phyloP scores from a whole-genome alignment of 2,113 vertebrate species.

The Chrysemys picta region DNA sequence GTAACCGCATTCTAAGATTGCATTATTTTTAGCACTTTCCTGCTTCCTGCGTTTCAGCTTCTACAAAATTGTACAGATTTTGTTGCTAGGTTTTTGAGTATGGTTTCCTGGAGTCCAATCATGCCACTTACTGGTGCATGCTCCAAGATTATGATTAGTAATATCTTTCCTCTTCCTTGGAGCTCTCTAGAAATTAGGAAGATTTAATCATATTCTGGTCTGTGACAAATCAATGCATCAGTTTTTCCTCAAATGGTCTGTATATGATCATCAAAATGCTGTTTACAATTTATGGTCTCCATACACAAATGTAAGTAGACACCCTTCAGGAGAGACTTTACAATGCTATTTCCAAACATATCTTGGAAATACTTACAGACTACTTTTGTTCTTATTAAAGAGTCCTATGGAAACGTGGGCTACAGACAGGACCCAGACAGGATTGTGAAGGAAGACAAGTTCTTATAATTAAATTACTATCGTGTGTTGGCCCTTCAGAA shows the following conservation, averaged over 20 bases:
- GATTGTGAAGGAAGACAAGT: neutral
- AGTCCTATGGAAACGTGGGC: accelerated
- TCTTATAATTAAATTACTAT: neutral
- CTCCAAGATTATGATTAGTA: neutral
- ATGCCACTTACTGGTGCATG: neutral
- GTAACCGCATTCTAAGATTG: neutral
- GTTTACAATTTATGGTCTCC: neutral
- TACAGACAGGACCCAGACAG: neutral
- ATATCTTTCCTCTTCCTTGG: neutral
- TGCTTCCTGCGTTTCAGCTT: neutral
- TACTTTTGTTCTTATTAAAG: neutral
- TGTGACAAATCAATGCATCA: neutral
- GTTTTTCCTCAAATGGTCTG: neutral
- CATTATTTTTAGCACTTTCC: neutral
- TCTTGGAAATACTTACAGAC: neutral
- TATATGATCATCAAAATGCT: neutral
- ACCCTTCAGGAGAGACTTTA: neutral
- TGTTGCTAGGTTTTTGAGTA: neutral
- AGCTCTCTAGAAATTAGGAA: neutral
- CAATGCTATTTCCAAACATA: neutral
- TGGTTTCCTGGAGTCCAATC: neutral
- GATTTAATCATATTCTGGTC: neutral
- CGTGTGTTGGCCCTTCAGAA: neutral
- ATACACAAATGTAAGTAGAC: neutral
- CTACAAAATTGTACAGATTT: neutral